These are phyloP conservation scores for Antheraea pernyi DNA, from an alignment of 1,140 invertebrate genomes.

Conservation along the genomic window DNA sequence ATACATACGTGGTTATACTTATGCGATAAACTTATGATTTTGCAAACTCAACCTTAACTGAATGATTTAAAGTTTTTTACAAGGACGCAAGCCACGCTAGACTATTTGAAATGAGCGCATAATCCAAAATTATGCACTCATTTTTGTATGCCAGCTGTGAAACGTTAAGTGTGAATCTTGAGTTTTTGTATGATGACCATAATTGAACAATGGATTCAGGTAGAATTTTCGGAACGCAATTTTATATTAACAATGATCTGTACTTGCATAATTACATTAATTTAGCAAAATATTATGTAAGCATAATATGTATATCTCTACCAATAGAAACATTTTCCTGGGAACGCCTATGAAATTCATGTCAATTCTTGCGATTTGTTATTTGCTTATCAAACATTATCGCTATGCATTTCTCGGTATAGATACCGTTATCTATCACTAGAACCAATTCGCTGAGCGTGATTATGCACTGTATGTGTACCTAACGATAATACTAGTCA, in stretches of 20 bases:
- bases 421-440: slow-evolving; percentile 60
- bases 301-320: not conserved
- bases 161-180: no score
- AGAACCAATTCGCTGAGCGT: slow-evolving; percentile 36
- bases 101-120: no score
- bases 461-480: slow-evolving; percentile 12
- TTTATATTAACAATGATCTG: not conserved
- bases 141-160: no score
- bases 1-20: no score
- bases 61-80: no score
- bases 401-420: slow-evolving; percentile 64
- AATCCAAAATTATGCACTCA: no score
- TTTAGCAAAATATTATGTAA: not conserved
- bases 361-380: slow-evolving; percentile 62
- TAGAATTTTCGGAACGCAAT: not conserved
- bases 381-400: slow-evolving; percentile 60
- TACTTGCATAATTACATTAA: not conserved
- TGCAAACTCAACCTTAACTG: no score
- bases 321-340: not conserved
- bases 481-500: not conserved
- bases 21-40: no score
- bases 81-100: no score
- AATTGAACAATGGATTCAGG: no score
- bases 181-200: no score
- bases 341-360: not conserved